Base-by-base conservation (phyloP, 2,113 vertebrate species). In the Pseudopipra pipra region DNA sequence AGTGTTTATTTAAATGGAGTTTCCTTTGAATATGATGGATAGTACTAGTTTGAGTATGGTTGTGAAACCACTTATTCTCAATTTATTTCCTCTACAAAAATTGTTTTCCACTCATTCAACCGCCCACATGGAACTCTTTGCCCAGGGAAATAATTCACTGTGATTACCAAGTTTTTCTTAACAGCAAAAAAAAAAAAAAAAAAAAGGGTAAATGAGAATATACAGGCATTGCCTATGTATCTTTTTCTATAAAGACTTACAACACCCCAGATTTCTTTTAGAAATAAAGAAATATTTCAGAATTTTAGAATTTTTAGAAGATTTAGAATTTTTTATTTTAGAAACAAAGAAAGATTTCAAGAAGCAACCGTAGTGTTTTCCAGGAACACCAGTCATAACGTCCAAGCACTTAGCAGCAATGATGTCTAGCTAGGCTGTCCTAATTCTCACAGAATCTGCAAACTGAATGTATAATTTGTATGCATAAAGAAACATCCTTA, bases 401-500 rank as follows among this genome's bases (percentile, higher is more conserved):
- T 82, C 74, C 79, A 77, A 73, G 59, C 59, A 44, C 33, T 85
- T 62, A 59, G 44, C 22, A 63, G 41, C 68, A 74, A 31, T 62
- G 51, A 85, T 9, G 35, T 73, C 71, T 95, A 44, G 19, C 43
- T 68, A 51, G 59, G 55, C 58, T 87, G 68, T 91, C 52, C 67
- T 88, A 74, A 80, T 90, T 88, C 75, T 91, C 59, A 77, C 68
- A 59, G 75, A 83, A 25, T 59, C 82, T 88, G 78, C 78, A 91
- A 85, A 77, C 39, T 63, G 52, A 80, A 70, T 80, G 35, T 72
- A 74, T 77, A 44, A 96, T 97, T 96, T 91, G 82, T 94, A 95
- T 96, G 93, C 95, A 63, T 77, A 86, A 92, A 90, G 93, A 95
- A 90, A 84, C 63, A 71, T 59, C 59, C 68, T 91, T 93, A 89